A percentile compares a stretch with the other conserved stretches of the same genome.
Conservation (phyloP, 2,888 invertebrate species). For the Mesorhabditis spiculigera region DNA sequence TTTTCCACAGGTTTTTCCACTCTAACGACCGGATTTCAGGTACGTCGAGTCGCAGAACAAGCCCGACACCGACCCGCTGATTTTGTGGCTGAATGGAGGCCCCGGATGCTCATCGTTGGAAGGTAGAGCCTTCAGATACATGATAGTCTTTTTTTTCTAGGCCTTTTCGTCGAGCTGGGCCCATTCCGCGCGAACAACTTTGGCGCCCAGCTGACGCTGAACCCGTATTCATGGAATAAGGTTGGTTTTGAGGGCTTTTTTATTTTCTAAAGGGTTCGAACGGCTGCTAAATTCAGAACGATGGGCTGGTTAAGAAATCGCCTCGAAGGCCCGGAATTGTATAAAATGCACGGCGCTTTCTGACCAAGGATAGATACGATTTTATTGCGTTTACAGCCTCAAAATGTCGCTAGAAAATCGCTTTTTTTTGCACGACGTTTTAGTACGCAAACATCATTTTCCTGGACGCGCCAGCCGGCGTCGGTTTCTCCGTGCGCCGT, state of each 20-base stretch:
- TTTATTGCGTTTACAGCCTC: background rate
- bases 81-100: conserved; percentile 43
- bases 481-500: conserved; percentile 62
- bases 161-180: conserved; percentile 46
- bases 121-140: background rate
- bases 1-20: background rate
- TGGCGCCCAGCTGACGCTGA: background rate
- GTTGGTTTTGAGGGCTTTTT: conserved; percentile 2
- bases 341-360: no score
- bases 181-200: conserved; percentile 15
- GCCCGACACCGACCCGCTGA: conserved; percentile 59
- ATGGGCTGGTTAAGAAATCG: conserved; percentile 29
- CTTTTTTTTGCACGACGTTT: conserved; percentile 28
- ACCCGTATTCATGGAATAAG: background rate
- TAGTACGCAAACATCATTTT: conserved; percentile 63
- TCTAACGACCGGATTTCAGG: conserved; percentile 14
- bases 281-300: conserved; percentile 58
- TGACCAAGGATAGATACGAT: no score
- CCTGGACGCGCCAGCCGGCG: conserved; percentile 64
- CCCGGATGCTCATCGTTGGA: conserved; percentile 55
- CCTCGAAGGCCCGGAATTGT: no score
- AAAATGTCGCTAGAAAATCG: conserved; percentile 38
- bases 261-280: background rate
- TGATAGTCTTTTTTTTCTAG: conserved; percentile 13
- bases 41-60: conserved; percentile 55